These are phyloP conservation scores for Drosophila quadrilineata DNA, from an alignment of 1,140 invertebrate species.

Conservation along the genomic window DNA sequence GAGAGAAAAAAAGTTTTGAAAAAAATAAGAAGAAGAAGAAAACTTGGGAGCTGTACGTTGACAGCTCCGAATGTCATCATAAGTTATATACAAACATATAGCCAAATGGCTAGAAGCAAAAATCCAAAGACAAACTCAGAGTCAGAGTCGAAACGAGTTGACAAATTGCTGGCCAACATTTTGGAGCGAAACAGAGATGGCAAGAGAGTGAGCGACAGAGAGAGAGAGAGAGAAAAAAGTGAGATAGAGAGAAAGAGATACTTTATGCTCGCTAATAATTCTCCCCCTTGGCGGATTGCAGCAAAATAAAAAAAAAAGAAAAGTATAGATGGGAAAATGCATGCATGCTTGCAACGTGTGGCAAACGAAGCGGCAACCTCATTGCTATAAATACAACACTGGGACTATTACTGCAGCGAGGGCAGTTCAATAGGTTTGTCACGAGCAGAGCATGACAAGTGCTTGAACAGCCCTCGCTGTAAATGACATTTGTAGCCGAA, in stretches of 20 bases:
- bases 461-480: constrained; percentile 26
- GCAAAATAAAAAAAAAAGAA: background rate
- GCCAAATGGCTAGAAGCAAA: constrained; percentile 27
- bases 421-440: background rate
- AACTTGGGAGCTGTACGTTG: constrained; percentile 20
- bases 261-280: constrained; percentile 30
- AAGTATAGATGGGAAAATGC: constrained; percentile 31
- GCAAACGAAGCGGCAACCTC: constrained; percentile 55
- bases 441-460: background rate
- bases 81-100: too few species aligned
- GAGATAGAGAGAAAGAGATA: constrained; percentile 19
- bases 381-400: constrained; percentile 58
- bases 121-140: too few species aligned
- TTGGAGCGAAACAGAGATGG: constrained; percentile 36
- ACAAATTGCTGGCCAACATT: constrained; percentile 68
- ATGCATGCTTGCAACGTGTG: constrained; percentile 41
- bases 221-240: constrained; percentile 10
- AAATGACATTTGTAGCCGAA: constrained; percentile 62
- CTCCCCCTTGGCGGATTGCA: background rate
- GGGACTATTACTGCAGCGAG: constrained; percentile 26
- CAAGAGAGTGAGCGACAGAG: constrained; percentile 2
- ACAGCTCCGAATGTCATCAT: constrained; percentile 75
- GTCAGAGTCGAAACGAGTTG: constrained; percentile 68
- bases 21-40: background rate
- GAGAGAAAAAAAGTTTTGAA: constrained; percentile 2